Base-by-base conservation (phyloP, 1,140 invertebrate genomes). In the Sycophaga agraensis region DNA sequence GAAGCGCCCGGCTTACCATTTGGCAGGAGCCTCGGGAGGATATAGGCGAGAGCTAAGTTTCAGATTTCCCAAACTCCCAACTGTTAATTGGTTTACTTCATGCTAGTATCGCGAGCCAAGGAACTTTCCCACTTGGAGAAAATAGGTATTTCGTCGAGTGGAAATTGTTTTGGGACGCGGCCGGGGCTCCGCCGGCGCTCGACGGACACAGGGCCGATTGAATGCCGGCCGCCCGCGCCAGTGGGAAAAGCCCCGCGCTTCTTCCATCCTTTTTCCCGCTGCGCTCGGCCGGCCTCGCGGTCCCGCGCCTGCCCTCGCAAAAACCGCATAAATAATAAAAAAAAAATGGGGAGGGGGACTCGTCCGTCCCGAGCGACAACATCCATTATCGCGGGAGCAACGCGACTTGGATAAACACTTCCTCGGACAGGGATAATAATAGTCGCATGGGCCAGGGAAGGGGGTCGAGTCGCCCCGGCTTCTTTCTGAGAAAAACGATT, bases 71-170 rank as follows among this genome's bases (percentile, higher is more conserved):
- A 51, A 65, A 61, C 54, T 58, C 55, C 48, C 59, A 72, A 73
- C 68, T 70, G 66, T 73, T 73, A 73, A 73, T 73, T 72, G 68
- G 69, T 72, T 72, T 73, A 72, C 69, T 70, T 71, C 70, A 63
- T 57, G 59, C 53, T 66, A 56, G 59, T 66, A 73, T 70, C 61
- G 53, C 58, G 59, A 63, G 65, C 66, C 70, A 70, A 73, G 62
- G 62, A 73, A 72, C 68, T 72, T 66, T 63, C 49, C 31, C 39
- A 48, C 42, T 28, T 5, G 24, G 12, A 22, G 42, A 43, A 22
- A 28, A 57, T 61, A 58, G 58, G 62, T 70, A 68, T 67, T 71
- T 70, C 66, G 58, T 60, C 65, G 48, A 43, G 46, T 70, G 53
- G 45, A 66, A 67, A 66, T 69, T 66, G 59, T 67, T 66, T 51